phyloP scores from a whole-genome alignment of 2,888 invertebrate genomes.

The Linyphia triangularis region DNA sequence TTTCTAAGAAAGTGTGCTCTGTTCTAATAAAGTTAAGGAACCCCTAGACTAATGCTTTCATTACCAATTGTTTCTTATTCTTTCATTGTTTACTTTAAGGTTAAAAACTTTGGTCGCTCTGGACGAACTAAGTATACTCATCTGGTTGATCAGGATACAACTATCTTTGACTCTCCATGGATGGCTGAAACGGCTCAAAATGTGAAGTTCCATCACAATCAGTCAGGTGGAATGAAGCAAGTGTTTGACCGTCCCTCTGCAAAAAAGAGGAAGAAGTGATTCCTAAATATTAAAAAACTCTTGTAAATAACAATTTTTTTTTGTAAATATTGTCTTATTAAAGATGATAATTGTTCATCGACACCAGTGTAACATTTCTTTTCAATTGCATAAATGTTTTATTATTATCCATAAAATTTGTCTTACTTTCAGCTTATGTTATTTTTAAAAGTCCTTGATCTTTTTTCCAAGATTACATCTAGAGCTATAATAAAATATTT shows the following conservation, averaged over 20 bases:
- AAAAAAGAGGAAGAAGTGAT: conserved; percentile 81
- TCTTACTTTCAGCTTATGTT: too few species aligned
- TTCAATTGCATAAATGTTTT: too few species aligned
- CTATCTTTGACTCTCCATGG: conserved; percentile 98
- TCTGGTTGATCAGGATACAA: conserved; percentile 99
- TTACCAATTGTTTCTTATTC: too few species aligned
- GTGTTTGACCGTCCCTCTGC: conserved; percentile 92
- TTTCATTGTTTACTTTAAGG: too few species aligned
- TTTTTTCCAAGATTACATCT: too few species aligned
- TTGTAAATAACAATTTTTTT: conserved; percentile 40
- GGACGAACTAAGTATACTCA: conserved; percentile 99
- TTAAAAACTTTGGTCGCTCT: conserved; percentile 99
- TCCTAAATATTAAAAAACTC: background rate
- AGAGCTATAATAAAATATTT: too few species aligned
- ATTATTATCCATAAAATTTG: too few species aligned
- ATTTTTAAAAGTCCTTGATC: too few species aligned
- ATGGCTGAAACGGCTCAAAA: conserved; percentile 93
- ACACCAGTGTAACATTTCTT: background rate
- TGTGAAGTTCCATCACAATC: conserved; percentile 90
- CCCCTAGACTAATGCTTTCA: too few species aligned
- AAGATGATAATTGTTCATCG: background rate
- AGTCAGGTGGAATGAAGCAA: conserved; percentile 95
- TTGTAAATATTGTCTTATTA: conserved; percentile 24
- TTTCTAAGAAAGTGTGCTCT: too few species aligned
- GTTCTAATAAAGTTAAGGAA: too few species aligned